Evolutionary conservation across 2,888 invertebrate genomes (phyloP).

Genomic region (Odontothrips loti): DNA sequence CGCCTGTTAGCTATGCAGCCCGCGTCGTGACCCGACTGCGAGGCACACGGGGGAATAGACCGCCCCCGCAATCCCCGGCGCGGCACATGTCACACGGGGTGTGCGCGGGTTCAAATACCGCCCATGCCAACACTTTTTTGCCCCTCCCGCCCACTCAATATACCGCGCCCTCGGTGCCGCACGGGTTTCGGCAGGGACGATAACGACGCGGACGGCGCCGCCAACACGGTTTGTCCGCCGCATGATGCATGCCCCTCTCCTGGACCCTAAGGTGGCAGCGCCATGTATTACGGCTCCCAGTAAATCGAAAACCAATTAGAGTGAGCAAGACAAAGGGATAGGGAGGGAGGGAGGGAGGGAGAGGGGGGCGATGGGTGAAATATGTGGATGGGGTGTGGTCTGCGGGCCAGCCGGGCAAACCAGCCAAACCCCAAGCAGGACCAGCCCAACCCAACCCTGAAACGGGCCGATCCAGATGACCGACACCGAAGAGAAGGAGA

Average conservation of each 20-base stretch:
- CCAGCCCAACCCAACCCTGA: not conserved
- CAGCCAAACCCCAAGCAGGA: not conserved
- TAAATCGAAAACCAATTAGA: slow-evolving; percentile 18
- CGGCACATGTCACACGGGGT: no score
- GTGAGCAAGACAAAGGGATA: not conserved
- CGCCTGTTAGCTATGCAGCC: not conserved
- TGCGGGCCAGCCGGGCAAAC: not conserved
- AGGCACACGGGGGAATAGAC: no score
- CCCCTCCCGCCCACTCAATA: no score
- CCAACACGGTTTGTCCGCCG: no score
- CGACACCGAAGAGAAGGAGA: not conserved
- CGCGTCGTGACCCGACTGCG: not conserved
- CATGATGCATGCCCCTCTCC: not conserved
- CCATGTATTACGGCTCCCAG: not conserved
- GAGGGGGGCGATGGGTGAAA: not conserved
- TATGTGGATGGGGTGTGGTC: not conserved
- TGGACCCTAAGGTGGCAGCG: not conserved
- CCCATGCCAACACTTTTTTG: no score
- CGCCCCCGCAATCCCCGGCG: no score
- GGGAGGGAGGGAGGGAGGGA: not conserved
- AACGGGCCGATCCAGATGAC: not conserved
- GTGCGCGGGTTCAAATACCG: no score
- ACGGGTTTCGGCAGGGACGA: no score
- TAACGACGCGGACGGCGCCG: not conserved
- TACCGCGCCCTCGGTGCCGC: no score